Evolutionary conservation across 2,797 vertebrate genomes (phyloP).

Genomic region (Paratrypauchen microcephalus): DNA sequence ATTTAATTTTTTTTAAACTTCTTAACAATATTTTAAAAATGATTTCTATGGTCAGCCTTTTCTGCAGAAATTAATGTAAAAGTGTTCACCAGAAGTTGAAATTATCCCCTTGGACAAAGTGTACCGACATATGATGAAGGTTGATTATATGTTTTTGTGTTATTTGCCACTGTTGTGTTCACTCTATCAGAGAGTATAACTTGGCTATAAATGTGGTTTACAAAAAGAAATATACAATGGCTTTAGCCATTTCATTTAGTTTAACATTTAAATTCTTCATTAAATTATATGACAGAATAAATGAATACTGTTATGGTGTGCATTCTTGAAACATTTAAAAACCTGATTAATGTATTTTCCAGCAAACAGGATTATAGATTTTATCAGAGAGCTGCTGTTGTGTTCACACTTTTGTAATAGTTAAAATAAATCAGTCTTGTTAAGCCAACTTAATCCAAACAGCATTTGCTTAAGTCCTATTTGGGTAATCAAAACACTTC

Average conservation of each 20-base stretch:
- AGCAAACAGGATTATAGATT: neutral
- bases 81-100: too few species aligned
- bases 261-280: too few species aligned
- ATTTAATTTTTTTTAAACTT: neutral
- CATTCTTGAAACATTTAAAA: neutral
- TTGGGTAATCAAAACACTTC: neutral
- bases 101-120: too few species aligned
- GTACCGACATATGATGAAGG: too few species aligned
- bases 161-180: too few species aligned
- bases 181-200: too few species aligned
- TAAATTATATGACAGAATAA: neutral
- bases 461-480: constrained; percentile 8
- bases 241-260: too few species aligned
- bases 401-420: neutral
- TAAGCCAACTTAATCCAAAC: constrained; percentile 6
- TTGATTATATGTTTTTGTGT: too few species aligned
- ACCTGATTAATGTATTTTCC: too few species aligned
- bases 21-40: neutral
- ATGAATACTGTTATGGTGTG: neutral
- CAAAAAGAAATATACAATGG: neutral
- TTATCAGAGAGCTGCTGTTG: neutral
- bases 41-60: neutral
- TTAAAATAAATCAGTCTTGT: neutral
- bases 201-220: neutral
- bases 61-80: too few species aligned